A percentile compares a stretch with the other conserved stretches of the same genome.
These are phyloP conservation scores for Orthonevra nobilis DNA, from an alignment of 2,888 invertebrate species.

Conservation along the genomic window DNA sequence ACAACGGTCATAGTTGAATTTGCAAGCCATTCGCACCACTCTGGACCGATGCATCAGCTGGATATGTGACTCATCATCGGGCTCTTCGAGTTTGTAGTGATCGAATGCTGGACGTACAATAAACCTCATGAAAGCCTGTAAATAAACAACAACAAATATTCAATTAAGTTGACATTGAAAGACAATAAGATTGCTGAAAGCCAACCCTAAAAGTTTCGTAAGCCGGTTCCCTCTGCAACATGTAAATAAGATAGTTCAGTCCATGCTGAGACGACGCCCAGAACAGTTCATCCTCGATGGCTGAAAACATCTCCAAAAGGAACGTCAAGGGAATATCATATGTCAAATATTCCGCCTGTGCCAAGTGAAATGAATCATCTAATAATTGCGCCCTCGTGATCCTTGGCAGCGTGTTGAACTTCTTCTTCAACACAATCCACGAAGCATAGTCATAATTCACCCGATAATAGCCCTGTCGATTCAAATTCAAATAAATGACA, in stretches of 20 bases:
- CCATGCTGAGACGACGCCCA: conserved; percentile 83
- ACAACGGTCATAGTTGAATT: conserved; percentile 81
- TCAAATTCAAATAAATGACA: conserved; percentile 80
- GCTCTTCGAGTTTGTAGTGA: conserved; percentile 81
- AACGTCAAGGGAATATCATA: conserved; percentile 83
- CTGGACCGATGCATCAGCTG: conserved; percentile 81
- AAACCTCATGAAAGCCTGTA: conserved; percentile 79
- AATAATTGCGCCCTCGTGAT: conserved; percentile 86
- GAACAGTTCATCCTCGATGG: conserved; percentile 82
- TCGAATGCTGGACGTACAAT: conserved; percentile 79
- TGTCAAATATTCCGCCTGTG: conserved; percentile 82
- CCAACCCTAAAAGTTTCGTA: conserved; percentile 83
- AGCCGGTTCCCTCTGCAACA: conserved; percentile 82
- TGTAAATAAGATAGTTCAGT: conserved; percentile 82
- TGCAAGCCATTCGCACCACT: conserved; percentile 82
- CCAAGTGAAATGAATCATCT: conserved; percentile 84
- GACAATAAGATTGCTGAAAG: neutral
- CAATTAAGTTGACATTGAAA: neutral
- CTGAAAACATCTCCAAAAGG: conserved; percentile 80
- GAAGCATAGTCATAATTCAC: conserved; percentile 85
- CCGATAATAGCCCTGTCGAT: conserved; percentile 83
- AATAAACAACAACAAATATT: conserved; percentile 6
- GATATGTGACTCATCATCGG: conserved; percentile 80
- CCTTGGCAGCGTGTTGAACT: conserved; percentile 82
- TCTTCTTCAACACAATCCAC: conserved; percentile 82